A percentile compares a stretch with the other conserved stretches of the same genome.
Evolutionary conservation across 53 echinoderm and acorn worm genomes (phyloP).

Genomic region (Astropecten irregularis): DNA sequence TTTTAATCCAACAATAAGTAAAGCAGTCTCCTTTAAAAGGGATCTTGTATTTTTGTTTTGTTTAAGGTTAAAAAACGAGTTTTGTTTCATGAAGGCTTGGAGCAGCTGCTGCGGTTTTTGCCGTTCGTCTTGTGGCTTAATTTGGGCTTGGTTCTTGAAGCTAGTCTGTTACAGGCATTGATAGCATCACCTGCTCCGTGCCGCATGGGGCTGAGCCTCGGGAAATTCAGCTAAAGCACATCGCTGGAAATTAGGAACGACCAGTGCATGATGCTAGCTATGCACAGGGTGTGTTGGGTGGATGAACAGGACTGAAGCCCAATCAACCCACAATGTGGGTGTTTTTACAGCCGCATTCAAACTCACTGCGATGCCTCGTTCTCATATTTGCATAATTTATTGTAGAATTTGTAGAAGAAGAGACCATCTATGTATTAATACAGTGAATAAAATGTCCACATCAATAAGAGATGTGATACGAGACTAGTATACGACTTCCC

Average conservation of each 20-base stretch:
- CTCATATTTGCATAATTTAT: not conserved
- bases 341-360: not conserved
- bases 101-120: not conserved
- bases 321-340: not conserved
- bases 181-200: not conserved
- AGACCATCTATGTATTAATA: too few relatives aligned
- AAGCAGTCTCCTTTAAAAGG: too few relatives aligned
- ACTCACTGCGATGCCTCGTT: not conserved
- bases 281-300: not conserved
- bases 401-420: too few relatives aligned
- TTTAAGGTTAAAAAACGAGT: too few relatives aligned
- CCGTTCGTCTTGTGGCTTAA: constrained; percentile 1
- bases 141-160: not conserved
- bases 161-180: not conserved
- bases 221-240: not conserved
- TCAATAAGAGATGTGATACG: too few relatives aligned
- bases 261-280: not conserved
- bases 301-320: not conserved
- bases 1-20: too few relatives aligned
- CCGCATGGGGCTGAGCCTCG: not conserved
- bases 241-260: not conserved
- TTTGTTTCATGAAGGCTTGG: not conserved
- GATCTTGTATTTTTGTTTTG: too few relatives aligned
- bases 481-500: too few relatives aligned
- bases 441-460: too few relatives aligned